Evolutionary conservation across 2,113 vertebrate genomes (phyloP).

Genomic region (Casuarius casuarius): DNA sequence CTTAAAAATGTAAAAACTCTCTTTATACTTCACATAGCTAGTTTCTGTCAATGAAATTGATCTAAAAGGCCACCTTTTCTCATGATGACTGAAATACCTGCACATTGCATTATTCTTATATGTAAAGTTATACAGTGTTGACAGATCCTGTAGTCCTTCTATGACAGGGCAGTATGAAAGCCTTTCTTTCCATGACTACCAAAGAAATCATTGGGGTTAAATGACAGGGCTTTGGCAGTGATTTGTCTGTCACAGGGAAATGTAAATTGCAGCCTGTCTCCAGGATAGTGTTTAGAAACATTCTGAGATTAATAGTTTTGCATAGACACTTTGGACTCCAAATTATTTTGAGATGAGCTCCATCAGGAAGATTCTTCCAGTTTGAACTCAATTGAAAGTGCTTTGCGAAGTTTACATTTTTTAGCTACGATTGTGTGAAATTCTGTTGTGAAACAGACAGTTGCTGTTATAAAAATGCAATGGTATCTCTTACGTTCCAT

Average conservation of each 20-base stretch:
- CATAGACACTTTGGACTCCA: conserved; percentile 78
- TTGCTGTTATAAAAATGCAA: conserved; percentile 41
- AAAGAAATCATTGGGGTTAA: conserved; percentile 77
- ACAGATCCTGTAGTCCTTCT: conserved; percentile 69
- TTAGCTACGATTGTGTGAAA: neutral
- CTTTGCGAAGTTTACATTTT: conserved; percentile 29
- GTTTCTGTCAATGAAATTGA: conserved; percentile 41
- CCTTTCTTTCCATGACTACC: conserved; percentile 57
- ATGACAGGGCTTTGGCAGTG: conserved; percentile 68
- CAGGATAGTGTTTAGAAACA: conserved; percentile 76
- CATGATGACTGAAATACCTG: conserved; percentile 38
- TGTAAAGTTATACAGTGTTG: conserved; percentile 69
- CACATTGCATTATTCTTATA: conserved; percentile 56
- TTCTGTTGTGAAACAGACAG: neutral
- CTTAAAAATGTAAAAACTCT: neutral
- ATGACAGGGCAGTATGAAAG: conserved; percentile 62
- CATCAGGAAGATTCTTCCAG: conserved; percentile 68
- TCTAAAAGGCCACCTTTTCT: conserved; percentile 55
- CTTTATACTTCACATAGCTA: neutral
- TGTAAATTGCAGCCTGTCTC: conserved; percentile 81
- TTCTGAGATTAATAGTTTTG: conserved; percentile 84
- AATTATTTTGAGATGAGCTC: conserved; percentile 71
- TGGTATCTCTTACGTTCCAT: neutral
- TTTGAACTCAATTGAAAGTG: conserved; percentile 39
- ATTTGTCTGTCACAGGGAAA: conserved; percentile 76